Percentiles rank a stretch among this genome's conserved stretches.
These are phyloP conservation scores for Myotis planiceps DNA, from an alignment of 2,797 vertebrate genomes.

Conservation along the genomic window DNA sequence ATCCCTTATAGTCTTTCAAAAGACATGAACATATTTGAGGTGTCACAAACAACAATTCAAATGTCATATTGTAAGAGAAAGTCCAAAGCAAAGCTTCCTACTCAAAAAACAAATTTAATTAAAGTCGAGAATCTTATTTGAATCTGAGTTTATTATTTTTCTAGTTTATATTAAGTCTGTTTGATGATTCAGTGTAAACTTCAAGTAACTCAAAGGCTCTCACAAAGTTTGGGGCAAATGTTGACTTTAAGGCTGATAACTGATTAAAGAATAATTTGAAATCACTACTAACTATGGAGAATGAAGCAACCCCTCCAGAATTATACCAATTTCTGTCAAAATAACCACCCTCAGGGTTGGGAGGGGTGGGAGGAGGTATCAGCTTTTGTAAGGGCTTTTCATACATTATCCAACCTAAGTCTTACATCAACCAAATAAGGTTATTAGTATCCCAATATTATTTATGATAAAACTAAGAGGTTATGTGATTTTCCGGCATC, in stretches of 20 bases:
- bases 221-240: neutral
- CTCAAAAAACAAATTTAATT: conserved; percentile 68
- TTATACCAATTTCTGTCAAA: neutral
- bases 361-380: accelerated
- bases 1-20: neutral
- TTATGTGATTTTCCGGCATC: neutral
- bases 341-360: neutral
- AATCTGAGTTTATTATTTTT: conserved; percentile 57
- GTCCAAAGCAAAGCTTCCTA: conserved; percentile 16
- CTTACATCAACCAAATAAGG: neutral
- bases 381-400: neutral
- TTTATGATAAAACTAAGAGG: neutral
- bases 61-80: conserved; percentile 19
- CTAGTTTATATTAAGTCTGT: conserved; percentile 59
- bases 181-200: conserved; percentile 67
- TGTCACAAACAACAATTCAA: neutral
- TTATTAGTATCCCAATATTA: neutral
- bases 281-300: neutral
- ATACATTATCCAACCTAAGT: neutral
- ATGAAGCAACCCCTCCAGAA: neutral
- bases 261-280: neutral
- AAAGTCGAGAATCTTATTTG: conserved; percentile 59
- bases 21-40: neutral
- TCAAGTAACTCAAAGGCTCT: conserved; percentile 43
- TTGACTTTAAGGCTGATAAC: neutral